Conservation (phyloP, 2,797 vertebrate genomes). For the Mus minutoides region DNA sequence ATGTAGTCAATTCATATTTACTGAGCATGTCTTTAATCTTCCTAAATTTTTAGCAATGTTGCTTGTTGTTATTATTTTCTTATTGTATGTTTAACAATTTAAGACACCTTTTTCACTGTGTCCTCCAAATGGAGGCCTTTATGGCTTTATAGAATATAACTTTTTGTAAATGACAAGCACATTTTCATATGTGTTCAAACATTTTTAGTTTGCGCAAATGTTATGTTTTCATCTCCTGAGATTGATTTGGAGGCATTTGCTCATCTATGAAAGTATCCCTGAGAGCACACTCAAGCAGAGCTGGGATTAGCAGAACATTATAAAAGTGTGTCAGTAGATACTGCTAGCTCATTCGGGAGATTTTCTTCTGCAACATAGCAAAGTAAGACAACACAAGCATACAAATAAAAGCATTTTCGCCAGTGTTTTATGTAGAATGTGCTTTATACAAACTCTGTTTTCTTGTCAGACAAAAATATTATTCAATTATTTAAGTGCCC, state of each 20-base stretch:
- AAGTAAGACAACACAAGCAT: background rate
- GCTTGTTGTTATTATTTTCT: background rate
- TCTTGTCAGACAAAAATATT: background rate
- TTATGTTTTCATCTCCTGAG: background rate
- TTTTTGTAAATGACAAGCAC: slow-evolving; percentile 10
- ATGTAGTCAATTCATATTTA: background rate
- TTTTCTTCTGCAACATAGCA: background rate
- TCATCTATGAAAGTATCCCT: background rate
- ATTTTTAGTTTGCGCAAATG: background rate
- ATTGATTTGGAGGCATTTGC: background rate
- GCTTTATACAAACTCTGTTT: background rate
- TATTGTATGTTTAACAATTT: background rate
- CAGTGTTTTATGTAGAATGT: background rate
- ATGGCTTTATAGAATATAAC: background rate
- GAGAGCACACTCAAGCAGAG: background rate
- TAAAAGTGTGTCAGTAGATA: background rate
- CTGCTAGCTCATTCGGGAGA: background rate
- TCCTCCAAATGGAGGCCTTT: background rate
- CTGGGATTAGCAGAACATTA: background rate
- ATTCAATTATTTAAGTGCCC: slow-evolving; percentile 10
- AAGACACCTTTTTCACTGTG: background rate
- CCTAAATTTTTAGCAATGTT: background rate
- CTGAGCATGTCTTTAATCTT: background rate
- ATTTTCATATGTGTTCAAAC: background rate
- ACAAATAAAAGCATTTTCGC: background rate